These are phyloP conservation scores for Torymus tubicola DNA, from an alignment of 2,888 invertebrate genomes.

Conservation along the genomic window DNA sequence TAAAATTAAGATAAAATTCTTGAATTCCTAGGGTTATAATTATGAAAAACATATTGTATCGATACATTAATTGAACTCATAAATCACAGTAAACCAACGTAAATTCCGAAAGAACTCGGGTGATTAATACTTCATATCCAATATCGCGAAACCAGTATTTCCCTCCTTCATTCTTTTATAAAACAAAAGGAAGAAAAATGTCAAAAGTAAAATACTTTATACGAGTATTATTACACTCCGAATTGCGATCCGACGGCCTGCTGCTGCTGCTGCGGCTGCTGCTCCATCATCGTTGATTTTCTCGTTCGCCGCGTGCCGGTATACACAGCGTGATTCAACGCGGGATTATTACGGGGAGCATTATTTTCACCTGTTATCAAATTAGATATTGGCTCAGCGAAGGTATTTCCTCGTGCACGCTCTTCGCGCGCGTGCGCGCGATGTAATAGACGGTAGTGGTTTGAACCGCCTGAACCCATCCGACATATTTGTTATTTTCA, in stretches of 20 bases:
- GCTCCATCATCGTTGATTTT: conserved; percentile 41
- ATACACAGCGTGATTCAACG: conserved; percentile 29
- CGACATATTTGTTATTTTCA: too few species aligned
- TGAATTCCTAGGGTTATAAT: too few species aligned
- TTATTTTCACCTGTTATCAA: conserved; percentile 56
- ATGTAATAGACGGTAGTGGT: conserved; percentile 1
- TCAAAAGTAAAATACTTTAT: conserved; percentile 1
- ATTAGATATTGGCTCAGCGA: conserved; percentile 56
- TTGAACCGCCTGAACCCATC: too few species aligned
- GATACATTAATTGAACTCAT: too few species aligned
- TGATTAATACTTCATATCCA: too few species aligned
- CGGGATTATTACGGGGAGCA: conserved; percentile 36
- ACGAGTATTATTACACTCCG: conserved; percentile 36
- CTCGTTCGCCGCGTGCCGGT: conserved; percentile 39
- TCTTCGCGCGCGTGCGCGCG: conserved; percentile 9
- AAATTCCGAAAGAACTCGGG: too few species aligned
- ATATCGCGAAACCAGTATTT: too few species aligned
- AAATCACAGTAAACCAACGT: too few species aligned
- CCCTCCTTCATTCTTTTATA: too few species aligned
- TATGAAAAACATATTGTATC: too few species aligned
- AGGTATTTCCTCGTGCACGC: conserved; percentile 32
- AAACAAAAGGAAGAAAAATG: too few species aligned
- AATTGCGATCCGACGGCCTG: conserved; percentile 24
- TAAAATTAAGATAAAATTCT: too few species aligned
- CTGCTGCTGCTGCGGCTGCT: background rate